These are phyloP conservation scores for Astyanax mexicanus DNA, from an alignment of 2,797 vertebrate genomes.

Conservation along the genomic window DNA sequence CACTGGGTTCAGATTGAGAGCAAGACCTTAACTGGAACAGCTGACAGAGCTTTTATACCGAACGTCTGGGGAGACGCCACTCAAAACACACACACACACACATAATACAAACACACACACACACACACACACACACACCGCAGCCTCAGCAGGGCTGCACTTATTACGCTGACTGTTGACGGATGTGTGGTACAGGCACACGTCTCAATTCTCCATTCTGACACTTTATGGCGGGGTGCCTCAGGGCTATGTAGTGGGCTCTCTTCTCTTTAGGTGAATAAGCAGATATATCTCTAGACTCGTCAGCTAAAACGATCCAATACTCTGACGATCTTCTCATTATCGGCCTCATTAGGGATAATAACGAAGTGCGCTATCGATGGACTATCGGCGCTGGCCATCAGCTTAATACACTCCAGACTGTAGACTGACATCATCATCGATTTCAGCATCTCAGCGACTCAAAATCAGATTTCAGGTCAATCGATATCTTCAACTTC, in stretches of 20 bases:
- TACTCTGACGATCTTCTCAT: neutral
- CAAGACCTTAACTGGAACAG: conserved; percentile 17
- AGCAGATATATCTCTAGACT: neutral
- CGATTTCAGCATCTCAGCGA: neutral
- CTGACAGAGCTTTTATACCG: conserved; percentile 24
- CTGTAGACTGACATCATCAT: neutral
- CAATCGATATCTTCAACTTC: neutral
- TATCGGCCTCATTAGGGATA: neutral
- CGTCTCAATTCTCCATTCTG: neutral
- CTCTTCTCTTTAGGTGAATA: neutral
- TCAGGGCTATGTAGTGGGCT: neutral
- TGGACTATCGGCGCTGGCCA: neutral
- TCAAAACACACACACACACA: conserved; percentile 27
- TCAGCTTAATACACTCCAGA: neutral
- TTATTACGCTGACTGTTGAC: neutral
- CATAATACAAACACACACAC: conserved; percentile 1
- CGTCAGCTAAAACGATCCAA: neutral
- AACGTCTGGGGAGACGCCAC: neutral
- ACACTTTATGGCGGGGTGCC: neutral
- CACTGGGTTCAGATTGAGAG: neutral
- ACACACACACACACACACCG: conserved; percentile 31
- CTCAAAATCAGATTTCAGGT: neutral
- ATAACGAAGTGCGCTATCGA: neutral
- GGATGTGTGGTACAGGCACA: neutral
- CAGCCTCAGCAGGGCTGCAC: conserved; percentile 16